Conservation (phyloP, 2,797 vertebrate genomes). For the Enteromius mattozi region DNA sequence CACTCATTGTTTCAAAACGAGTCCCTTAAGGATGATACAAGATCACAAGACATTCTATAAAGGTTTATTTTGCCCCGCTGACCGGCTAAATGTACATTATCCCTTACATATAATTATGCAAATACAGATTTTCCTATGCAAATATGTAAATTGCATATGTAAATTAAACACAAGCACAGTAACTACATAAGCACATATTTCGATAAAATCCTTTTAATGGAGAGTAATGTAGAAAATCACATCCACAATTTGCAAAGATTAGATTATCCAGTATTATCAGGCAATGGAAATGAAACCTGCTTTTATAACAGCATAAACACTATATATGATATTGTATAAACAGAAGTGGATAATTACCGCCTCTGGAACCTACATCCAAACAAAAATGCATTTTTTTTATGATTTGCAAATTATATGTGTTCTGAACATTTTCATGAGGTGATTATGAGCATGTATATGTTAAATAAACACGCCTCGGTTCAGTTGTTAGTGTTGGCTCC, state of each 20-base stretch:
- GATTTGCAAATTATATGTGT: not conserved
- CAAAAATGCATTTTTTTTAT: not conserved
- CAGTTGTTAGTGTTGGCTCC: constrained; percentile 46
- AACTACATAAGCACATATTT: not conserved
- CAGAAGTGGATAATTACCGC: constrained; percentile 1
- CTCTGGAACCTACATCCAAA: not conserved
- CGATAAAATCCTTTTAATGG: not conserved
- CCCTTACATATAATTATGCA: not conserved
- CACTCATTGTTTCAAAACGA: not conserved
- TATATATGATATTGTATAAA: constrained; percentile 8
- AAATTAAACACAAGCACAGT: not conserved
- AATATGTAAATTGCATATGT: not conserved
- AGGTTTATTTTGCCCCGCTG: not conserved
- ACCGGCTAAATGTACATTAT: not conserved
- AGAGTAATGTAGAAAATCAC: constrained; percentile 5
- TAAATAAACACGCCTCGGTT: constrained; percentile 46
- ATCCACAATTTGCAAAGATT: not conserved
- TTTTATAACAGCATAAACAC: constrained; percentile 16
- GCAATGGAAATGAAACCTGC: not conserved
- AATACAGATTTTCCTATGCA: not conserved
- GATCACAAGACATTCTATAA: not conserved
- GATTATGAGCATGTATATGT: constrained; percentile 54
- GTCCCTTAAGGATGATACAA: not conserved
- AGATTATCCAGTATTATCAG: not conserved
- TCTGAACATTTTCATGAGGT: constrained; percentile 16